Conservation (phyloP, 2,113 vertebrate species). For the Salvator merianae region DNA sequence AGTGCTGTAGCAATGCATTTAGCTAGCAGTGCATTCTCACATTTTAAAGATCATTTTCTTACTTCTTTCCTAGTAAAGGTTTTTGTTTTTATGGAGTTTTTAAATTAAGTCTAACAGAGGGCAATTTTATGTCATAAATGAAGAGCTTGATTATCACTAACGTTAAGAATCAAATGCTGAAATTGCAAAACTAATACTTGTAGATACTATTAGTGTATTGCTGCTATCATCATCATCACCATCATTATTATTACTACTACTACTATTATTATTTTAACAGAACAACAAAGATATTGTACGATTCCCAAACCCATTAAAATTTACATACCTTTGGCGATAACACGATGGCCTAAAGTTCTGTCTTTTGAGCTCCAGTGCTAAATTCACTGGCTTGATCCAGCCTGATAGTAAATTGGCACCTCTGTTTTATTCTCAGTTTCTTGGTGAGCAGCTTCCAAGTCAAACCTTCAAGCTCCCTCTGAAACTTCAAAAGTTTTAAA, state of each 20-base stretch:
- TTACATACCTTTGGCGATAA: neutral
- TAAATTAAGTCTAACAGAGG: conserved; percentile 66
- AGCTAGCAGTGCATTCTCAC: conserved; percentile 68
- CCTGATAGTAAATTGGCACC: neutral
- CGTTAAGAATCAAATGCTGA: conserved; percentile 61
- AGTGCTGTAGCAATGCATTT: conserved; percentile 64
- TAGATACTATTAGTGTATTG: neutral
- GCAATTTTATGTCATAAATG: conserved; percentile 62
- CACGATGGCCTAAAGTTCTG: neutral
- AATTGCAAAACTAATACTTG: conserved; percentile 43
- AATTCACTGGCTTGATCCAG: neutral
- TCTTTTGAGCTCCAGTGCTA: neutral
- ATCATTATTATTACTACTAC: no score
- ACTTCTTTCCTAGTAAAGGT: conserved; percentile 55
- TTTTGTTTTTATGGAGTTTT: conserved; percentile 63
- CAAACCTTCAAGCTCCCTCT: neutral
- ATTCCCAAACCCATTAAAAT: neutral
- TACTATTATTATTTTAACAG: neutral
- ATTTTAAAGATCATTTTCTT: conserved; percentile 55
- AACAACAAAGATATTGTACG: neutral
- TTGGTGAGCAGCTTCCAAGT: neutral
- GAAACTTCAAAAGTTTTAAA: neutral
- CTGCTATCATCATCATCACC: no score
- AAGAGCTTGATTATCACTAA: conserved; percentile 67
- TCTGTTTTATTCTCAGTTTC: neutral